Base-by-base conservation (phyloP, 2,888 invertebrate species). In the Dendrolimus pini region DNA sequence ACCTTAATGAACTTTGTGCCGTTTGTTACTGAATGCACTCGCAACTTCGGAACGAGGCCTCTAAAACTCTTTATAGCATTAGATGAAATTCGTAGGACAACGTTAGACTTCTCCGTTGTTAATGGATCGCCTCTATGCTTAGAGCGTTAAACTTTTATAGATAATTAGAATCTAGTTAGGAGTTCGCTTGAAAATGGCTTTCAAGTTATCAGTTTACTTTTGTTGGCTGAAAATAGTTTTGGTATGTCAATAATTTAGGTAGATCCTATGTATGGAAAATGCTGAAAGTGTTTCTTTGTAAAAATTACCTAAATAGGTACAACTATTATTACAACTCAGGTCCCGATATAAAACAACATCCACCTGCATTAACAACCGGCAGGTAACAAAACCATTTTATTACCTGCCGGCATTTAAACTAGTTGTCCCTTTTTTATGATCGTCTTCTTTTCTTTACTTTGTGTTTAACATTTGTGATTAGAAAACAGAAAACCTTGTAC, bases 51-150 rank as follows among this genome's bases (percentile, higher is more conserved):
- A 82, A 79, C 80, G 83, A 64, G 63, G 70, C 72, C 70, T 70
- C 68, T 67, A 72, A 72, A 74, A 84, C 89, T 87, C 87, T 89
- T 88, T 87, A 89, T 82, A 84, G 83, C 76, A 85, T 88, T 89
- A 89, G 76, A 78, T 77, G 78, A 77, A 82, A 85, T 83, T 81
- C 77, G 75, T 72, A 77, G 78, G 78, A 83, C 85, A 82, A 70
- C 79, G 85, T 77, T 78, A 78, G 82, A 83, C 85, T 85, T 82
- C 74, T 68, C 64, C 68, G 63, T 63, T 65, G 74, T 85, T 89
- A 89, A 89, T 89, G 89, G 89, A 86, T 83, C 84, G 85, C 78
- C 74, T 75, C 82, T 75, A 75, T 85, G 86, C 84, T 85, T 85
- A 84, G 84, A 80, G 73, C 76, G 80, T 63, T 62, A 66, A 87